These are phyloP conservation scores for Drosophila busckii DNA, from an alignment of 1,140 invertebrate genomes.

Conservation along the genomic window DNA sequence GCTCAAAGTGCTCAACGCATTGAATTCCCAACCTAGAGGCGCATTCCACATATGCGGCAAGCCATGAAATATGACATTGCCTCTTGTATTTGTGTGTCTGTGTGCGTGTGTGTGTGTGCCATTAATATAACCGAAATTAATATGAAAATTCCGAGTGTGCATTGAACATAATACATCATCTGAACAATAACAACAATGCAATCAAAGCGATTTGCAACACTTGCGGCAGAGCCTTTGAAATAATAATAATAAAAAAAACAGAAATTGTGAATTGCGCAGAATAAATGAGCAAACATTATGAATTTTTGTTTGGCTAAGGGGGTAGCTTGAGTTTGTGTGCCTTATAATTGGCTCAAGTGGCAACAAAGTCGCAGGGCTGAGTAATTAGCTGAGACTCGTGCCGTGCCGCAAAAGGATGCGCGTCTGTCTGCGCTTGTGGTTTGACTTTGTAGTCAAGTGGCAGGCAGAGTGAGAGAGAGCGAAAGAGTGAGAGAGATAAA, in stretches of 20 bases:
- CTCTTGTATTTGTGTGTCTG: constrained; percentile 5
- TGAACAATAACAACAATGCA: constrained; percentile 58
- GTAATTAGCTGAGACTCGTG: constrained; percentile 54
- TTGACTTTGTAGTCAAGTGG: constrained; percentile 72
- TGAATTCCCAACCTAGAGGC: neutral
- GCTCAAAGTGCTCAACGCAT: neutral
- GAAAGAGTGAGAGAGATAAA: neutral
- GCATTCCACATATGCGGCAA: constrained; percentile 18
- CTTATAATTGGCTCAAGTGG: constrained; percentile 58
- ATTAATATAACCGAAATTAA: constrained; percentile 72
- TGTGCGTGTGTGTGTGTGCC: constrained; percentile 25
- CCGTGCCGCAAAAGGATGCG: constrained; percentile 35
- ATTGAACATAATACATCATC: constrained; percentile 67
- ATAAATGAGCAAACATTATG: constrained; percentile 66
- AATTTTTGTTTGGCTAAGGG: constrained; percentile 27
- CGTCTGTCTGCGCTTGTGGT: constrained; percentile 39
- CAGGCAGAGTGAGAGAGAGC: neutral
- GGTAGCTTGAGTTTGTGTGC: constrained; percentile 9
- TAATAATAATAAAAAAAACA: constrained; percentile 11
- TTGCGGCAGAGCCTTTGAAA: constrained; percentile 67
- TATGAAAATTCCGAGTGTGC: constrained; percentile 76
- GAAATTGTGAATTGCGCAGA: constrained; percentile 13
- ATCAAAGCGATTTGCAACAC: constrained; percentile 76
- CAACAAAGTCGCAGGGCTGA: constrained; percentile 49
- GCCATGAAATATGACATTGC: constrained; percentile 52